phyloP scores from a whole-genome alignment of 2,888 invertebrate genomes.

The Microctonus aethiopoides region DNA sequence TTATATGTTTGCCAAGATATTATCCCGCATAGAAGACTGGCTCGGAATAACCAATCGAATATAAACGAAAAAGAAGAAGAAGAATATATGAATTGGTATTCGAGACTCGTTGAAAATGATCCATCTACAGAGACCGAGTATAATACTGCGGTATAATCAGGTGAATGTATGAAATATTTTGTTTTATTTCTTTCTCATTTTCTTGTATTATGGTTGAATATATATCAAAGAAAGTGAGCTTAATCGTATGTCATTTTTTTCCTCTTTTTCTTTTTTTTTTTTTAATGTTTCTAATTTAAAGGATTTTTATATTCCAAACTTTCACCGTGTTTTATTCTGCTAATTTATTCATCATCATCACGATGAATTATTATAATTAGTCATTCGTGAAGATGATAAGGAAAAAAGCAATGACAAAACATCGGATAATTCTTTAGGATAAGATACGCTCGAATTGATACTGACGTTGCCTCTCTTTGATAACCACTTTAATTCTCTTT shows the following conservation, averaged over 20 bases:
- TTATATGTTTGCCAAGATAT: slow-evolving; percentile 23
- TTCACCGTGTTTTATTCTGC: not conserved
- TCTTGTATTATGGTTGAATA: not conserved
- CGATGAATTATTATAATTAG: not conserved
- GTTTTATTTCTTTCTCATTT: not conserved
- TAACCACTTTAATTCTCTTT: slow-evolving; percentile 56
- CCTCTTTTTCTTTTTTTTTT: not conserved
- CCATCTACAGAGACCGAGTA: slow-evolving; percentile 19
- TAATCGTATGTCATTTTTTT: not conserved
- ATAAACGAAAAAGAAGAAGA: not conserved
- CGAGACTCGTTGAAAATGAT: slow-evolving; percentile 20
- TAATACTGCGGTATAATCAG: slow-evolving; percentile 26
- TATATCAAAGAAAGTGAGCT: not conserved
- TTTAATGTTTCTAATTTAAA: not conserved
- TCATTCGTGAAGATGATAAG: slow-evolving; percentile 24
- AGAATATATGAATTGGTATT: slow-evolving; percentile 19
- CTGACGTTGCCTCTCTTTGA: slow-evolving; percentile 47
- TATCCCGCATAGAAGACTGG: slow-evolving; percentile 4
- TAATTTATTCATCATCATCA: not conserved
- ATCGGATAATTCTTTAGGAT: slow-evolving; percentile 6
- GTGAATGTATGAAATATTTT: slow-evolving; percentile 15
- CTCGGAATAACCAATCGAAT: slow-evolving; percentile 20
- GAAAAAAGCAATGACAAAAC: not conserved
- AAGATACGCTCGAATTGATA: slow-evolving; percentile 21
- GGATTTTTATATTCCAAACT: not conserved